Base-by-base conservation (phyloP, 2,888 invertebrate genomes). In the Lathronympha strigana region DNA sequence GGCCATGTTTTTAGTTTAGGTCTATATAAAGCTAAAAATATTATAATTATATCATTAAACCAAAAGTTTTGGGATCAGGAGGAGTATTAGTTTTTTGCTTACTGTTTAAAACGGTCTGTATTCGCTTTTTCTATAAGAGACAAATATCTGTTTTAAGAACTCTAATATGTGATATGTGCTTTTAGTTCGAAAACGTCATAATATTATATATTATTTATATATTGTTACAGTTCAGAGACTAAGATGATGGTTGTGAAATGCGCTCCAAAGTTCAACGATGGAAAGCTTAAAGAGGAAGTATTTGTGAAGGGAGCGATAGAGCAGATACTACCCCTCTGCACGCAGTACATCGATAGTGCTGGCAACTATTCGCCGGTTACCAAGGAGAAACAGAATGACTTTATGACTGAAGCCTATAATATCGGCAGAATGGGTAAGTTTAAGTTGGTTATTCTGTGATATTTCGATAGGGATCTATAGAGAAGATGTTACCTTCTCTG, bases 161-260 rank as follows among this genome's bases (percentile, higher is more conserved):
- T n/a, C n/a, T n/a, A n/a, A n/a, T n/a, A n/a, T n/a, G n/a, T n/a
- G n/a, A n/a, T n/a, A n/a, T n/a, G n/a, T n/a, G n/a, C n/a, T n/a
- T n/a, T n/a, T n/a, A n/a, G n/a, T n/a, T n/a, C n/a, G n/a, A 15
- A 17, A 17, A 17, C 6, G 2, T 21, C 13, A 8, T 1, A 21
- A 45, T 23, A 9, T 23, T 9, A 15, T 4, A 1, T 5, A 15
- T 8, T 51, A 11, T 3, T 11, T 63, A 43, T 11, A 11, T 21
- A 0, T 43, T 21, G 19, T 43, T 57, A 13, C 80, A 97, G 95
- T 75, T 99, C 99, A 0, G 99, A 99, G 78, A 97, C 98, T 69
- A 99, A 99, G 90, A 97, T 98, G 95, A 99, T 99, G 99, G 97
- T 98, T 4, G 99, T 99, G 25, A 97, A 97, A 86, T 98, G 97